Evolutionary conservation across 2,113 vertebrate genomes (phyloP), one percentile per base, ranked within the genome.

Genomic region (Heptranchias perlo): DNA sequence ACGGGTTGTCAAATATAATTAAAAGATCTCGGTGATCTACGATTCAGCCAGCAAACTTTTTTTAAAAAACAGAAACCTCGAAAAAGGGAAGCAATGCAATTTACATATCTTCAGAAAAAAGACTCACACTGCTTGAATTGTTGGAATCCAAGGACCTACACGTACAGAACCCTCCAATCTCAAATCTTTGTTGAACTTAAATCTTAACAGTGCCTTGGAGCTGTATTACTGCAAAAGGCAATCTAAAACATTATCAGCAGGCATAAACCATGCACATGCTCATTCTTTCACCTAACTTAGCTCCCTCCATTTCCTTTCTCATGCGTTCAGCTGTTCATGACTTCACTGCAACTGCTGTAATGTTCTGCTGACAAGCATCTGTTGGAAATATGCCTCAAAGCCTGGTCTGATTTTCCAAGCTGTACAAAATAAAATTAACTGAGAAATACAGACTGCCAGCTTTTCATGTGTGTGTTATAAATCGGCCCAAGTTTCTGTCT

Each of bases 251-350:
- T 95, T 52, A 69, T 95, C 44, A 18, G 47, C 14, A 18, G 94
- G 10, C 10, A 35, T 35, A 49, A 95, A 95, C 39, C 44, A 69
- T 95, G 65, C 25, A 14, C 28, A 35, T 31, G 65, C 47, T 6
- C 47, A 52, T 95, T 47, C 94, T 95, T 69, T 73, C 11, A 95
- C 94, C 25, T 52, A 49, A 95, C 25, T 58, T 54, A 47, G 31
- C 94, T 18, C 44, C 64, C 47, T 35, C 10, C 25, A 49, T 95
- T 69, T 21, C 28, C 44, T 95, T 95, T 69, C 54, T 61, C 39
- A 95, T 69, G 64, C 44, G 44, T 69, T 95, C 93, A 69, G 39
- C 93, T 95, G 93, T 69, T 69, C 47, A 49, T 95, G 49, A 44
- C 93, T 69, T 69, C 65, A 95, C 2, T 49, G 64, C 44, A 69